These are phyloP conservation scores for Pachycephala philippinensis DNA, from an alignment of 2,113 vertebrate species.

Conservation along the genomic window DNA sequence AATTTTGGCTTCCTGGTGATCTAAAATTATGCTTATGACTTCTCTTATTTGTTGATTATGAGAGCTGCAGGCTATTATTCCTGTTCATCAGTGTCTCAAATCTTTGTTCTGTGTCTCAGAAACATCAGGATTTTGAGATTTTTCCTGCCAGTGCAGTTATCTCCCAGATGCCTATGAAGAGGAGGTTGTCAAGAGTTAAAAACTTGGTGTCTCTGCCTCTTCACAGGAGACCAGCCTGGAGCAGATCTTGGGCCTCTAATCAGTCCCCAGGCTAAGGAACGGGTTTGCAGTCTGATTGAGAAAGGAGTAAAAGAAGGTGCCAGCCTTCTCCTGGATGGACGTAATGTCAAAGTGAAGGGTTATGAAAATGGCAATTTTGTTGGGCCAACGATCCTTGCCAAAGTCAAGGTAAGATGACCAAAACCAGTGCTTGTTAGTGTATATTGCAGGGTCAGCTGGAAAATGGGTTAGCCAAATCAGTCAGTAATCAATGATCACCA, in stretches of 20 bases:
- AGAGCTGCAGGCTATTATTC: not conserved
- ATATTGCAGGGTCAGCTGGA: not conserved
- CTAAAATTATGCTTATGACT: not conserved
- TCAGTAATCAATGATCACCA: not conserved
- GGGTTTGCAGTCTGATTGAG: constrained; percentile 89
- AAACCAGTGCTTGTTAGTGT: not conserved
- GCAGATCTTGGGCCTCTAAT: constrained; percentile 94
- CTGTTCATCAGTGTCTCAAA: not conserved
- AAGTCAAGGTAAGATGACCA: constrained; percentile 81
- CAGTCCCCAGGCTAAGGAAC: constrained; percentile 84
- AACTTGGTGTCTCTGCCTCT: constrained; percentile 13
- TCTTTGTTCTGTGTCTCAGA: not conserved
- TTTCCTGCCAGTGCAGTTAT: not conserved
- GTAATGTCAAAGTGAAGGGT: constrained; percentile 88
- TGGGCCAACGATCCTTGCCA: constrained; percentile 87
- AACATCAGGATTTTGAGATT: not conserved
- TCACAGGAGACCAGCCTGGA: constrained; percentile 91
- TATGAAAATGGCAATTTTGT: constrained; percentile 96
- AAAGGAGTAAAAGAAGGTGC: constrained; percentile 91
- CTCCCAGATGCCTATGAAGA: not conserved
- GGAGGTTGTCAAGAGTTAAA: not conserved
- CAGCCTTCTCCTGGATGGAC: constrained; percentile 87
- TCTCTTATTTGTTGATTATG: not conserved
- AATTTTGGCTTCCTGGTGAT: not conserved
- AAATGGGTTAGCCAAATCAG: not conserved